Base-by-base conservation (phyloP, 92 coral and sea anemone species). In the Porites evermanni region DNA sequence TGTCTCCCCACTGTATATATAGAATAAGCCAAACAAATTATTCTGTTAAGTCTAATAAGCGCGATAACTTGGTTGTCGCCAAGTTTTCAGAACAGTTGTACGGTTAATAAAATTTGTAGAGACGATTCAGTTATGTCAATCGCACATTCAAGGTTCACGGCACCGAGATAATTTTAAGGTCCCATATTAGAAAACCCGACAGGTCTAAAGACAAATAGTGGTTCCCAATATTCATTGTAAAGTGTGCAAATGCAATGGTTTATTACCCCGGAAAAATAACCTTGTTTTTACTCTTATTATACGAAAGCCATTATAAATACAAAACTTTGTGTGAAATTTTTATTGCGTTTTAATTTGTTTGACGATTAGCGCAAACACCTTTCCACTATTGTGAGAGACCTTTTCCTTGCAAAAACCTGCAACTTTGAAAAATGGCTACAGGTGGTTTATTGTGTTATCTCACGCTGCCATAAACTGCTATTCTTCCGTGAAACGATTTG, bases 391-490 rank as follows among this genome's bases (percentile, higher is more conserved):
- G 53, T 63, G 83, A 72, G 64, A 29, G 47, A 50, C 76, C 51
- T 59, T 53, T 75, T 73, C 85, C 47, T 70, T 38, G 21, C 78
- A 47, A 52, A 80, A 67, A 92, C 94, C 94, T 79, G 94, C 69
- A 18, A 29, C 6, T 58, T 67, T 77, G 77, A 65, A 83, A 52
- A 10, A 88, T 26, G 70, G 38, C 79, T 71, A 38, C 91, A 19
- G 95, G 95, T 92, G 90, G 82, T 16, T 53, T 21, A 92, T 89
- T 92, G 89, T 89, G 66, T 82, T 12, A 72, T 56, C 79, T 80
- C 90, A 71, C 88, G 65, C 85, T 54, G 72, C 58, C 81, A 74
- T 77, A 77, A 81, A 92, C 77, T 84, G 56, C 84, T 81, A 71
- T 82, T 84, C 70, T 79, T 86, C 88, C 71, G 85, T 86, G 63